Base-by-base conservation (phyloP, 2,797 vertebrate species). In the Nannoperca australis region DNA sequence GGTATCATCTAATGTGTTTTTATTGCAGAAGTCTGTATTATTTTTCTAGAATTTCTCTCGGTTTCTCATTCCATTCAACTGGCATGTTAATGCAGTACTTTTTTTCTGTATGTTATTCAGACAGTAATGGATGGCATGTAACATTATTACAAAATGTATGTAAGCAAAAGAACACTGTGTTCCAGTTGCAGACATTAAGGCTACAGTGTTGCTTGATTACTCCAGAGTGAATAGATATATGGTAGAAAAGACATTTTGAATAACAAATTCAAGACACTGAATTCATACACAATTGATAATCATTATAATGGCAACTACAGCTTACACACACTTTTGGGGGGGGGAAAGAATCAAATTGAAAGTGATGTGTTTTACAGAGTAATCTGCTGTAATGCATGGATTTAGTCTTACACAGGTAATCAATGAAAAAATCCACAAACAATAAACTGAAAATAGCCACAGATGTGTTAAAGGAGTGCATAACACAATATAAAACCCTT, bases 1-100 rank as follows among this genome's bases (percentile, higher is more conserved):
- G 22, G 20, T 44, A 38, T 40, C 11, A 70, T 76, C 0, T 61
- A 44, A 60, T 42, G 32, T 50, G 32, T 50, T 79, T 69, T 42
- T 8, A 64, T 34, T 58, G 45, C 3, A 44, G 40, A 20, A 38
- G 18, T 20, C 24, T 70, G 5, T 30, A 18, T 22, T 64, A 0
- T 13, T 58, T 17, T 47, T 36, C 7, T 11, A 6, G 30, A 7
- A 53, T 67, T 67, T 44, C 6, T n/a, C 49, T 74, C 8, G 12
- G 4, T 51, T 27, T 64, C 10, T 65, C 14, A 49, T 81, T 74
- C 49, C 13, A 36, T 64, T 50, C 32, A 49, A 2, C 38, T 59
- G 38, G 55, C n/a, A 14, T 22, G 27, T 6, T 34, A 20, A 58
- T 38, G 15, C 30, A 38, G 15, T 2, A 3, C 11, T 9, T 60